These are phyloP conservation scores for Orthosia gracilis DNA, from an alignment of 2,888 invertebrate genomes.

Conservation along the genomic window DNA sequence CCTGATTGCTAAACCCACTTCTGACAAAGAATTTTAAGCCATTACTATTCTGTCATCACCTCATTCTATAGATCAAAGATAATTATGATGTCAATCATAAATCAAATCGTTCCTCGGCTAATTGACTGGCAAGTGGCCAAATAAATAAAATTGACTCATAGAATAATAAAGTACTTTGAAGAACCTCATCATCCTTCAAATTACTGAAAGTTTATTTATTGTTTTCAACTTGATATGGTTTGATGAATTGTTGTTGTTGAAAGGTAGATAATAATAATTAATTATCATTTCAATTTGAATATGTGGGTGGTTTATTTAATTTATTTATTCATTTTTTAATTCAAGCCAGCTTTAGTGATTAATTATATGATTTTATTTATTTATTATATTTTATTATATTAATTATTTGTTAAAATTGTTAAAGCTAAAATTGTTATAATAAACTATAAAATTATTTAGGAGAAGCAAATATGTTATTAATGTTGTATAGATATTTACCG, in stretches of 20 bases:
- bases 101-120: neutral
- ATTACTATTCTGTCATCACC: constrained; percentile 18
- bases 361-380: too few species aligned
- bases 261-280: neutral
- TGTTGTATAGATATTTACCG: neutral
- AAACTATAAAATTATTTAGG: neutral
- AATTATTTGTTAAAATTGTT: too few species aligned
- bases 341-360: neutral
- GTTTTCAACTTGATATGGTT: neutral
- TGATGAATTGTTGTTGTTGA: constrained; percentile 7
- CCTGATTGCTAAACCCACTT: neutral
- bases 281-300: too few species aligned
- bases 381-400: too few species aligned
- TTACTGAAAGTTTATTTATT: constrained; percentile 3
- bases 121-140: constrained; percentile 34
- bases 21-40: neutral
- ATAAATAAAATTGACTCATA: constrained; percentile 7
- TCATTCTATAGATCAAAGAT: constrained; percentile 13
- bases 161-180: neutral
- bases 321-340: neutral
- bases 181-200: neutral
- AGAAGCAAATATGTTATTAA: neutral
- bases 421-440: too few species aligned
- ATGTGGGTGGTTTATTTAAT: neutral
- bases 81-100: constrained; percentile 32